Base-by-base conservation (phyloP, 2,113 vertebrate species). In the Ascaphus truei region DNA sequence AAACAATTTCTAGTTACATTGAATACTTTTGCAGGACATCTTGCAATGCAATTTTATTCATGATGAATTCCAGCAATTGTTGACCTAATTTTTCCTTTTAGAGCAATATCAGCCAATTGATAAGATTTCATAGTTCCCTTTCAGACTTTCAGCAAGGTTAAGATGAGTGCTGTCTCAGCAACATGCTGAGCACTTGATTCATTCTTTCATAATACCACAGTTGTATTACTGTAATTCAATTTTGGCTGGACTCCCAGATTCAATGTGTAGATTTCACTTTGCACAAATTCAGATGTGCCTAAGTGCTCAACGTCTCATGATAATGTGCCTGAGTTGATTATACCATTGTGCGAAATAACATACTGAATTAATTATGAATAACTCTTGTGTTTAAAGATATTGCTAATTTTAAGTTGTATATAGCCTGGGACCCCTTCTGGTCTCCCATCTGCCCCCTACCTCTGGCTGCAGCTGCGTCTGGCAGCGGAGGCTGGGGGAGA, bases 111-210 rank as follows among this genome's bases (percentile, higher is more conserved):
- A 84, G 77, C 76, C 73, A 55, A 87, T 76, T 78, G 84, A 85
- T 88, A 87, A 85, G 80, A 77, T 72, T 81, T 83, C 79, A 26
- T 80, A 86, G 81, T 84, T 82, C 71, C 71, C 73, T 82, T 78
- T 83, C 75, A 75, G 78, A 75, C 87, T 73, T 57, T 79, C 69
- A 90, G 81, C 77, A 87, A 89, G 83, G 80, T 84, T 86, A 84
- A 85, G 78, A 81, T 0, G 37, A 85, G 75, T 83, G 85, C 85
- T 84, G 79, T 79, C 77, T 90, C 87, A 89, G 86, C 85, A 85
- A 84, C 77, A 84, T 58, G 52, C 71, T 58, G 78, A 84, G 76
- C 30, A 75, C 83, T 81, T 86, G 77, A 89, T 88, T 85, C 84
- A 87, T 83, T 73, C 55, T 66, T 84, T 83, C 83, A 75, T 76